Evolutionary conservation across 1,140 invertebrate genomes (phyloP), one percentile per base, ranked within the genome.

Genomic region (Orius insidiosus): DNA sequence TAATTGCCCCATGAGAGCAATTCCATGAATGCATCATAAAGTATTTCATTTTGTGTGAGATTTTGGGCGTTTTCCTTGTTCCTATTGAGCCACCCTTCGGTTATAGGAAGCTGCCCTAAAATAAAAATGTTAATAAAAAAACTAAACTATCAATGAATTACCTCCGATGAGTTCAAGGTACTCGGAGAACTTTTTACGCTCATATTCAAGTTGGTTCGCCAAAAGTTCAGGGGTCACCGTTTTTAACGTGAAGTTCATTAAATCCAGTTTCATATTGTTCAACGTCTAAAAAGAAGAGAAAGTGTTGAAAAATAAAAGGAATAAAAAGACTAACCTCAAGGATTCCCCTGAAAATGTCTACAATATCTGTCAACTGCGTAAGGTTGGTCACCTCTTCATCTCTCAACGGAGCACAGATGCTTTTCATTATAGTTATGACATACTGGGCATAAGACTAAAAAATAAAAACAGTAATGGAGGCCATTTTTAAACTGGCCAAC

Each of bases 211-310:
- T 59, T 81, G 85, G 43, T 80, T 74, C 9, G 75, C 67, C 55
- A 89, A 71, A 38, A 97, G 82, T 54, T 86, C 81, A 0, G 87
- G 87, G 45, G 86, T 70, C 32, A 89, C 80, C 65, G 88, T 79
- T 11, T 80, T 75, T 39, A 98, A 79, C 8, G 87, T 76, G 53
- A 89, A 96, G 66, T 98, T 98, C 0, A 90, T 90, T 78, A 86
- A 82, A 60, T 98, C 94, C 43, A 97, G 62, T 58, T 82, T 85
- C 81, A 98, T 85, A 7, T 93, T 63, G 53, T 94, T 84, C 46
- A 97, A 62, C 3, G 80, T 72, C 54, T 87, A 24, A 24, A 24
- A 24, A 24, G n/a, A n/a, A 24, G 24, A 24, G 7, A 24, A 4
- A 24, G 7, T 24, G 3, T 24, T 24, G 24, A n/a, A n/a, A n/a